Conservation (phyloP, 2,113 vertebrate genomes). For the Oenanthe melanoleuca region DNA sequence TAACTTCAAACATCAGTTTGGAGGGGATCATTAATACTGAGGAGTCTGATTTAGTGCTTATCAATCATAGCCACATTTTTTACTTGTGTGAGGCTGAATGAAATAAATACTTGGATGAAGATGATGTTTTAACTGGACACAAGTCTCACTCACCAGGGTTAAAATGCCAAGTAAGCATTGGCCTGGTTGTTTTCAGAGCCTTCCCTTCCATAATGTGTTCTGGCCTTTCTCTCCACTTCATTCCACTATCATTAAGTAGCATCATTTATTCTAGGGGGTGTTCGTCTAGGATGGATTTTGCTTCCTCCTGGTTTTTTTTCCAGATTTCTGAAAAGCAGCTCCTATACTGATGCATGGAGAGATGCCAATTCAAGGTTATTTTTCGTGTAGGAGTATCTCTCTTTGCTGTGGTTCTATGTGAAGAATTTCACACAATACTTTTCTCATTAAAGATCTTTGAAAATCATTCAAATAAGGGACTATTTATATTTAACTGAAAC, state of each 20-base stretch:
- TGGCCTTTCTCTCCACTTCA: background rate
- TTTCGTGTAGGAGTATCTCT: background rate
- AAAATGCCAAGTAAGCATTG: background rate
- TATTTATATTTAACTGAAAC: background rate
- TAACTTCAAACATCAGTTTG: background rate
- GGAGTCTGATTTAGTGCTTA: background rate
- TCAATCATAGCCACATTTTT: background rate
- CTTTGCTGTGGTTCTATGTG: background rate
- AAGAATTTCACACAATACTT: background rate
- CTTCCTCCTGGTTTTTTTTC: background rate
- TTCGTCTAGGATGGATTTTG: background rate
- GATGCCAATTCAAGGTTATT: background rate
- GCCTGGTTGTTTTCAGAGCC: background rate
- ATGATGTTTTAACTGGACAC: background rate
- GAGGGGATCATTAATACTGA: fast-evolving
- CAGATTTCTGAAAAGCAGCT: background rate
- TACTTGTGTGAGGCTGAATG: background rate
- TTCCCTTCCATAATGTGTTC: background rate
- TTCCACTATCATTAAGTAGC: background rate
- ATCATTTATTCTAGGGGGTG: background rate
- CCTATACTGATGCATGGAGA: background rate
- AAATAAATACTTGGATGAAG: background rate
- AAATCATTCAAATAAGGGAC: background rate
- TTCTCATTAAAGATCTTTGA: background rate
- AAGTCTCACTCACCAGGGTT: background rate